Percentiles rank a stretch among this genome's conserved stretches.
Evolutionary conservation across 2,888 invertebrate species (phyloP).

Genomic region (Pammene aurita): DNA sequence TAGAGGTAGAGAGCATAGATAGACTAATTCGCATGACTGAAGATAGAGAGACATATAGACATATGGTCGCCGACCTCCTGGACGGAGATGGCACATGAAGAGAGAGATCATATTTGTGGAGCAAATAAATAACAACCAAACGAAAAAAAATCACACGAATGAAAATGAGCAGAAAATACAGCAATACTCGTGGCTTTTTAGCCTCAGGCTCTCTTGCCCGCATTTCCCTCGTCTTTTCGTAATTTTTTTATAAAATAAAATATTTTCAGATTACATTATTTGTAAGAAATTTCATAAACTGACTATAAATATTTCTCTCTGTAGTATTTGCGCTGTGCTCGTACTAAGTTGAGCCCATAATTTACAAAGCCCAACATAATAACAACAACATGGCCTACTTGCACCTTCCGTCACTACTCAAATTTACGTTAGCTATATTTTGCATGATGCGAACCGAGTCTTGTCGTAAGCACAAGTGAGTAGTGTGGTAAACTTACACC

Average conservation of each 20-base stretch:
- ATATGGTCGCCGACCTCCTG: too few species aligned
- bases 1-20: too few species aligned
- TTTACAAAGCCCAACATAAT: background rate
- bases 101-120: too few species aligned
- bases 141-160: background rate
- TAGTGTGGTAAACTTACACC: too few species aligned
- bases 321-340: background rate
- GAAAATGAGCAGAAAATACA: background rate
- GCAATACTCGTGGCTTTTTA: background rate
- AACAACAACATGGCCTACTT: background rate
- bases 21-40: too few species aligned
- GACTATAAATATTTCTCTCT: background rate
- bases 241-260: background rate
- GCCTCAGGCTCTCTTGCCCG: background rate
- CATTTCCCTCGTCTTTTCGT: background rate
- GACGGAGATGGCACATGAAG: too few species aligned
- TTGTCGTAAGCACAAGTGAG: too few species aligned
- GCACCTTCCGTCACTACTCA: too few species aligned
- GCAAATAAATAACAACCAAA: background rate
- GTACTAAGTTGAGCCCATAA: background rate
- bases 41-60: too few species aligned
- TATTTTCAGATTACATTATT: background rate
- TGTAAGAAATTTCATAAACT: background rate
- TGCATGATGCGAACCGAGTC: too few species aligned
- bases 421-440: too few species aligned